These are phyloP conservation scores for Hydrotaea diabolus DNA, from an alignment of 2,888 invertebrate species.

Conservation along the genomic window DNA sequence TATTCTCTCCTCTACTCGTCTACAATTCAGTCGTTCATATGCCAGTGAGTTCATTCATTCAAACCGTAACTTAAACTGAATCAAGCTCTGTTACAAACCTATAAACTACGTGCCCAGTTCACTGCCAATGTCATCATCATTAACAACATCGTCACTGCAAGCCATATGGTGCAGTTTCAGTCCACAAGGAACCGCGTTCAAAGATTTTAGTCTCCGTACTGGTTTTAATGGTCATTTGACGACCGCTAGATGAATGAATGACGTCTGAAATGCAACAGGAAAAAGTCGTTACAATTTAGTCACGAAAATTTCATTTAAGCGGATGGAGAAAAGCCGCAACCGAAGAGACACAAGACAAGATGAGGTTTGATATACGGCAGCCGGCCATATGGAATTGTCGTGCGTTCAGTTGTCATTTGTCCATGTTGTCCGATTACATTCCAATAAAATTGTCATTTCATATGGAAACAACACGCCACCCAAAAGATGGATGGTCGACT, in stretches of 20 bases:
- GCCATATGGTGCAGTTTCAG: not conserved
- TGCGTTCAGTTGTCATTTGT: conserved; percentile 67
- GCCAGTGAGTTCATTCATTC: conserved; percentile 23
- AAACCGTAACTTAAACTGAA: conserved; percentile 5
- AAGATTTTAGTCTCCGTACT: conserved; percentile 36
- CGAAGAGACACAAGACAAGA: conserved; percentile 3
- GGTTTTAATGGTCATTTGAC: conserved; percentile 48
- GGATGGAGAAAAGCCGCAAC: not conserved
- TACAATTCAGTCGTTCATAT: conserved; percentile 19
- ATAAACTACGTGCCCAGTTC: conserved; percentile 15
- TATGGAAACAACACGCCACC: conserved; percentile 62
- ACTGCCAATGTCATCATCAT: conserved; percentile 60
- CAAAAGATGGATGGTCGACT: conserved; percentile 50
- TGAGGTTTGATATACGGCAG: not conserved
- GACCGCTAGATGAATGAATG: conserved; percentile 40
- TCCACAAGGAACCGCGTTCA: not conserved
- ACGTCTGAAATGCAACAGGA: conserved; percentile 62
- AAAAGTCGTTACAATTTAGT: conserved; percentile 70
- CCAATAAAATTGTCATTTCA: conserved; percentile 70
- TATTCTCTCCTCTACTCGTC: not conserved
- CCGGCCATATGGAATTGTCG: conserved; percentile 56
- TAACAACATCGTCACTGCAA: conserved; percentile 28
- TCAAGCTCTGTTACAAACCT: not conserved
- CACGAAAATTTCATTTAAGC: conserved; percentile 67
- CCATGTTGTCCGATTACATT: conserved; percentile 67